A percentile compares a stretch with the other conserved stretches of the same genome.
Conservation (phyloP, 2,113 vertebrate genomes). For the Peromyscus californicus region DNA sequence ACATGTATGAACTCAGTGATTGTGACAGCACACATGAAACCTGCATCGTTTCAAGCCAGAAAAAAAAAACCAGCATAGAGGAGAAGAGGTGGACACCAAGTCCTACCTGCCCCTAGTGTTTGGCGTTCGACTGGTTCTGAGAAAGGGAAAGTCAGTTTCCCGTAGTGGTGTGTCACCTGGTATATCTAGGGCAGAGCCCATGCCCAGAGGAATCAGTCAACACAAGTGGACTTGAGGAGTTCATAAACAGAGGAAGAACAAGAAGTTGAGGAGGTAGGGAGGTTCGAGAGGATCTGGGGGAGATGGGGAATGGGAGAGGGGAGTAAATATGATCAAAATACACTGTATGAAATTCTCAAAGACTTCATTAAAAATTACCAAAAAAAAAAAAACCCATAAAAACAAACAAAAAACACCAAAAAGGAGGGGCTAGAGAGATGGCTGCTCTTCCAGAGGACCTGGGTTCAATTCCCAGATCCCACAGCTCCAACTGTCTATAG, state of each 20-base stretch:
- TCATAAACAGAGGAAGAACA: background rate
- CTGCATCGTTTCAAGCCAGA: background rate
- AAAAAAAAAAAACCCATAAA: background rate
- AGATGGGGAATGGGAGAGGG: background rate
- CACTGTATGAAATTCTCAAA: background rate
- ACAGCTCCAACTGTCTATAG: background rate
- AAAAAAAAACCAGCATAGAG: no score
- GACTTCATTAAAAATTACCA: background rate
- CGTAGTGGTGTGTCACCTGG: background rate
- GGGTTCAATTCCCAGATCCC: background rate
- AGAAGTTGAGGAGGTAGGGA: background rate
- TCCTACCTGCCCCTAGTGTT: background rate
- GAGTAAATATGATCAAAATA: background rate
- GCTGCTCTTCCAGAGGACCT: background rate
- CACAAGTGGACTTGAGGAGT: background rate
- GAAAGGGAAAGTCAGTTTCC: background rate
- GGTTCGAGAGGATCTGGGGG: background rate
- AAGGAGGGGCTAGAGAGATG: background rate
- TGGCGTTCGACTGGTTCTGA: background rate
- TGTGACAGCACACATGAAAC: background rate
- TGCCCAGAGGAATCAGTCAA: background rate
- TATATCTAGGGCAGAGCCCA: background rate
- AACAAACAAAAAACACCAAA: background rate
- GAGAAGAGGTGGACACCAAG: background rate
- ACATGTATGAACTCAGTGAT: background rate